Conservation (phyloP, 2,888 invertebrate species). For the Cerastoderma edule region DNA sequence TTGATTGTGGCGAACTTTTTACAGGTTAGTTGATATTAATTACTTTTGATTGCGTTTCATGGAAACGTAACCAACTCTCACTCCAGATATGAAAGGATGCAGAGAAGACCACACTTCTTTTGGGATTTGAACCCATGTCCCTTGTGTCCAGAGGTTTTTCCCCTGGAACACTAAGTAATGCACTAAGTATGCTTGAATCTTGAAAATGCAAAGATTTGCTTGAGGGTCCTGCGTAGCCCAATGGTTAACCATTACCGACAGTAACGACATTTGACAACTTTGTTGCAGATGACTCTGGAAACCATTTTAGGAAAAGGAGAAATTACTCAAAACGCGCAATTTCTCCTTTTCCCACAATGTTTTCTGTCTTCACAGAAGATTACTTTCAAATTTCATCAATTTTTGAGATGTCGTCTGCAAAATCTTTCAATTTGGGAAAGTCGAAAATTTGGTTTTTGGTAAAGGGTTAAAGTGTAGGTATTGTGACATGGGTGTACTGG, state of each 20-base stretch:
- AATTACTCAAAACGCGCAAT: not conserved
- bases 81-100: too few species aligned
- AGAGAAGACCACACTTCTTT: not conserved
- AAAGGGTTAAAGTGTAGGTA: not conserved
- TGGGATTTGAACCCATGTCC: not conserved
- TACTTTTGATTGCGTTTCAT: too few species aligned
- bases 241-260: not conserved
- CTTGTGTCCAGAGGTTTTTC: not conserved
- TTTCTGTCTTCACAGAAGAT: not conserved
- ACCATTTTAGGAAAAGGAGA: conserved; percentile 6
- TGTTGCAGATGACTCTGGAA: not conserved
- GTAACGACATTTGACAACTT: not conserved
- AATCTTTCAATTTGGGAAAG: not conserved
- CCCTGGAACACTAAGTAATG: not conserved
- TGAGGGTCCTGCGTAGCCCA: not conserved
- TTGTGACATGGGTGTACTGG: not conserved
- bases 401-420: not conserved
- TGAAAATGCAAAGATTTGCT: not conserved
- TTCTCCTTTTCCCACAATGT: conserved; percentile 8
- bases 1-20: too few species aligned
- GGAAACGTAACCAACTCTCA: too few species aligned
- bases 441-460: not conserved
- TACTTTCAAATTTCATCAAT: not conserved
- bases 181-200: not conserved
- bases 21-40: too few species aligned